phyloP scores from a whole-genome alignment of 37 sponge, comb jelly and placozoan species.

The Axinella damicornis region DNA sequence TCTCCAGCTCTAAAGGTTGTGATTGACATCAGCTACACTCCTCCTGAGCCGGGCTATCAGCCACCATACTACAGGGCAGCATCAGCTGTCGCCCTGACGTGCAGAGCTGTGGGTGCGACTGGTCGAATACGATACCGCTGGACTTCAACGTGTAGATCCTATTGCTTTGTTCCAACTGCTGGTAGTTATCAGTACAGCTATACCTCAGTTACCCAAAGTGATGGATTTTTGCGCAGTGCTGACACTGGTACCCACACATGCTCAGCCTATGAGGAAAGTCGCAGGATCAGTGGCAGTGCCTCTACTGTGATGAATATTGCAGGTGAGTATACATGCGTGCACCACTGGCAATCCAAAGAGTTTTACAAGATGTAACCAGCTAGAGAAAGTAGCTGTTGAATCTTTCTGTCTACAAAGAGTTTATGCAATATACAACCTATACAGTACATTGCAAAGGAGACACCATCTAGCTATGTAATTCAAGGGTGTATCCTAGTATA shows the following conservation, averaged over 20 bases:
- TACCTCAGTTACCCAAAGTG: not conserved
- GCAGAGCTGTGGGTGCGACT: conserved; percentile 6
- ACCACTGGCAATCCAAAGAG: too few relatives aligned
- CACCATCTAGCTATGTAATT: too few relatives aligned
- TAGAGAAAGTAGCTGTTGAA: too few relatives aligned
- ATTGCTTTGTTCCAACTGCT: conserved; percentile 11
- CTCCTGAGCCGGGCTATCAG: not conserved
- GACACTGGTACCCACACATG: conserved; percentile 22
- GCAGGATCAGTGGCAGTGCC: not conserved
- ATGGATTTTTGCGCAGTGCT: not conserved
- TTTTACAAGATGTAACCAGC: too few relatives aligned
- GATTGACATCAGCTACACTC: conserved; percentile 17
- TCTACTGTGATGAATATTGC: conserved; percentile 3
- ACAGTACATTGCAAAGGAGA: too few relatives aligned
- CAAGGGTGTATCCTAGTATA: too few relatives aligned
- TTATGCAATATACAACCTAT: too few relatives aligned
- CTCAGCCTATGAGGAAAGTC: conserved; percentile 1
- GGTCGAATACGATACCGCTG: conserved; percentile 9
- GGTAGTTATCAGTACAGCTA: too few relatives aligned
- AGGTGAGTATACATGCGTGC: too few relatives aligned
- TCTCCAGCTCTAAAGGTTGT: not conserved
- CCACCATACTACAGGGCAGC: conserved; percentile 27
- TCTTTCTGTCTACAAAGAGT: too few relatives aligned
- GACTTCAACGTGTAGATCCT: conserved; percentile 8
- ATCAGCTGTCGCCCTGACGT: conserved; percentile 6